Evolutionary conservation across 1,140 invertebrate genomes (phyloP).

Genomic region (Drosophila punjabiensis): DNA sequence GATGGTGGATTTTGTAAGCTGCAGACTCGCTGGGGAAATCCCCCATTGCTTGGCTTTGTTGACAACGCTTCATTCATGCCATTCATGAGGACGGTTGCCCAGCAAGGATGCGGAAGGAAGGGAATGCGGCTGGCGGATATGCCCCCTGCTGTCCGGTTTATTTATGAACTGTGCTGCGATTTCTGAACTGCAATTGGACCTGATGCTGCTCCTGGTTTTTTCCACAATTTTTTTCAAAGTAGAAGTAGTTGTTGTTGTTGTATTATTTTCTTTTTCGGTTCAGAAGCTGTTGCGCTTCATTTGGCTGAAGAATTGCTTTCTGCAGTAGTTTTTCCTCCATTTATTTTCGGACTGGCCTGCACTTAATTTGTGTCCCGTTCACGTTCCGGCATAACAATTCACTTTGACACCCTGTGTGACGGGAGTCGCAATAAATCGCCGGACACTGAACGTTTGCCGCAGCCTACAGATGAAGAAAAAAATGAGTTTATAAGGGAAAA

Average conservation of each 20-base stretch:
- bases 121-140: conserved; percentile 13
- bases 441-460: conserved; percentile 25
- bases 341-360: conserved; percentile 57
- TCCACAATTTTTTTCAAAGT: not conserved
- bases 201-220: conserved; percentile 27
- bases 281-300: conserved; percentile 55
- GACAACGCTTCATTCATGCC: conserved; percentile 77
- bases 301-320: conserved; percentile 48
- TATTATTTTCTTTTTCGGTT: not conserved
- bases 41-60: conserved; percentile 67
- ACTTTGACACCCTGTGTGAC: conserved; percentile 64
- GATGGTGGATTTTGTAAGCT: conserved; percentile 6
- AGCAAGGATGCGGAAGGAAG: not conserved
- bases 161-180: conserved; percentile 77
- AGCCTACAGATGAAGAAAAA: conserved; percentile 5
- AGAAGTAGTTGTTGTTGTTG: not conserved
- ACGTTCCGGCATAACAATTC: conserved; percentile 71
- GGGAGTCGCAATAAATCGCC: conserved; percentile 42
- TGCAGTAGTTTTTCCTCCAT: conserved; percentile 45
- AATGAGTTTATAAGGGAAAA: not conserved
- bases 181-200: conserved; percentile 78
- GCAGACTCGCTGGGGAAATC: conserved; percentile 35
- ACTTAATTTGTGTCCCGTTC: conserved; percentile 72
- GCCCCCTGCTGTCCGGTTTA: conserved; percentile 58
- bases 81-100: conserved; percentile 65